These are phyloP conservation scores for Orussus abietinus DNA, from an alignment of 1,140 invertebrate species.

Conservation along the genomic window DNA sequence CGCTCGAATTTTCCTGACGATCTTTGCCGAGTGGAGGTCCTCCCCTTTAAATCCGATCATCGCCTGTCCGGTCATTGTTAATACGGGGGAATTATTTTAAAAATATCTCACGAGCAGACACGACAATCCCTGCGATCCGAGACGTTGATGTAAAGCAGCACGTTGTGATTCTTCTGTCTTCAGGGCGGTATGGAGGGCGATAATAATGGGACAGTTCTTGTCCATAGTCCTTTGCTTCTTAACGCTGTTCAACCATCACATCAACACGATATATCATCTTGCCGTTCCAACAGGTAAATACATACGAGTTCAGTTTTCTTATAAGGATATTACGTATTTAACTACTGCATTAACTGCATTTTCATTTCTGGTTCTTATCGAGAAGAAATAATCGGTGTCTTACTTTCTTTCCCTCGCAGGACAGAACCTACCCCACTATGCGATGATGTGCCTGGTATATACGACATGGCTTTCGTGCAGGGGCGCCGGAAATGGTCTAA, in stretches of 20 bases:
- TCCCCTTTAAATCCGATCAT: too few species aligned
- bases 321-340: too few species aligned
- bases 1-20: too few species aligned
- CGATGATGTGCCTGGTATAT: constrained; percentile 71
- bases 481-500: constrained; percentile 59
- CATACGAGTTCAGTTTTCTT: constrained; percentile 6
- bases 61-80: too few species aligned
- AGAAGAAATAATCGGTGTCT: too few species aligned
- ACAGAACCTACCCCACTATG: constrained; percentile 78
- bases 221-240: constrained; percentile 72
- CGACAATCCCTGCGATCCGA: too few species aligned
- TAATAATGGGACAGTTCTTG: constrained; percentile 73
- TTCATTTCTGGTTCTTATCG: too few species aligned
- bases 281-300: constrained; percentile 67
- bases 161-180: constrained; percentile 19
- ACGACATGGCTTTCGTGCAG: constrained; percentile 71
- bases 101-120: too few species aligned
- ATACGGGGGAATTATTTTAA: too few species aligned
- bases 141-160: constrained; percentile 10
- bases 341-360: too few species aligned
- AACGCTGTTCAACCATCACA: constrained; percentile 70
- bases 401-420: constrained; percentile 49
- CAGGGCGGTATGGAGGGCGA: constrained; percentile 72
- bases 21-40: too few species aligned
- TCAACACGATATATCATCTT: constrained; percentile 66